phyloP scores from a whole-genome alignment of 2,797 vertebrate species.

The Crossoptilon crossoptilon region DNA sequence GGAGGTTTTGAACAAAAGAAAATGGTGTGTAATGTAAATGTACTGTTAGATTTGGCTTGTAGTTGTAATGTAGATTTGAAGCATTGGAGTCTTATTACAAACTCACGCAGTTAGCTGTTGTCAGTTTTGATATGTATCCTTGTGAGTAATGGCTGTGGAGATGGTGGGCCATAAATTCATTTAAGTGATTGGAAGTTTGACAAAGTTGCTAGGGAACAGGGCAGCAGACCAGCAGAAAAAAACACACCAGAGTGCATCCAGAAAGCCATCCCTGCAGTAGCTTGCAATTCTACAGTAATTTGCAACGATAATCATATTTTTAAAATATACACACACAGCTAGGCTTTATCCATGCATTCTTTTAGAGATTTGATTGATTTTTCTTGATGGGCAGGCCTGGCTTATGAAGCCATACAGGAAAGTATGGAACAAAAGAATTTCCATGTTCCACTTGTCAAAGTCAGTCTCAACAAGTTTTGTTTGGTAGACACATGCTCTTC shows the following conservation, averaged over 20 bases:
- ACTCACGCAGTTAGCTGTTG: slow-evolving; percentile 40
- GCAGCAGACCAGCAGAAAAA: slow-evolving; percentile 47
- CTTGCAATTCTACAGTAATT: slow-evolving; percentile 33
- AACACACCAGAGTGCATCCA: slow-evolving; percentile 39
- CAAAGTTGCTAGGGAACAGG: slow-evolving; percentile 83
- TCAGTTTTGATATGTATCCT: slow-evolving; percentile 52
- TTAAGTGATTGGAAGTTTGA: slow-evolving; percentile 77
- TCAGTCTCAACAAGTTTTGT: slow-evolving; percentile 36
- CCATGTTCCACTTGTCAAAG: slow-evolving; percentile 35
- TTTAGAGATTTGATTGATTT: background rate
- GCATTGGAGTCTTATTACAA: slow-evolving; percentile 24
- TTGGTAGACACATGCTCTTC: slow-evolving; percentile 24
- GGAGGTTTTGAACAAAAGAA: background rate
- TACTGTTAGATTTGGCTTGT: background rate
- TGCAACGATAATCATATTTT: background rate
- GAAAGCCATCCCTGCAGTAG: slow-evolving; percentile 72
- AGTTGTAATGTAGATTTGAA: background rate
- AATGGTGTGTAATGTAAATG: background rate
- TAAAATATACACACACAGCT: background rate
- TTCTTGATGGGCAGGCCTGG: slow-evolving; percentile 8
- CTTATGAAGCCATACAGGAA: slow-evolving; percentile 2
- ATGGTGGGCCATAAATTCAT: slow-evolving; percentile 76
- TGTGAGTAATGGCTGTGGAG: slow-evolving; percentile 75
- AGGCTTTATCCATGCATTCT: background rate
- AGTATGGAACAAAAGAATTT: slow-evolving; percentile 33